These are phyloP conservation scores for Maccullochella peelii DNA, from an alignment of 2,113 vertebrate genomes.

Conservation along the genomic window DNA sequence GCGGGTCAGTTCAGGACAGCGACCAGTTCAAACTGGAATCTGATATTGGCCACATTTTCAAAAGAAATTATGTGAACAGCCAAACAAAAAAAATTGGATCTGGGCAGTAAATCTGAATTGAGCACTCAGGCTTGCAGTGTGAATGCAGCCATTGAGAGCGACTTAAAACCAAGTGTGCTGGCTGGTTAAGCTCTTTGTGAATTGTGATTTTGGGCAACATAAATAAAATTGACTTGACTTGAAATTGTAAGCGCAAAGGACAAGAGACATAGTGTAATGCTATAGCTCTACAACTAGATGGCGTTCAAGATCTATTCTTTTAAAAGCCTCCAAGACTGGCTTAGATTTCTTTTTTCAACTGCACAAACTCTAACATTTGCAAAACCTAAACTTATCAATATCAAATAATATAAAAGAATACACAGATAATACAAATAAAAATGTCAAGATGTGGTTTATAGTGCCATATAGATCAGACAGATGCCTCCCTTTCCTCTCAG, in stretches of 20 bases:
- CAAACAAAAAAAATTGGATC: too few species aligned
- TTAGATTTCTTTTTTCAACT: background rate
- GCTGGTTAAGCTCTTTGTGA: background rate
- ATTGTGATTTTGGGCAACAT: background rate
- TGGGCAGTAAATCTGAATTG: too few species aligned
- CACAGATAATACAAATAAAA: background rate
- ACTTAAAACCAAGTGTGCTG: too few species aligned
- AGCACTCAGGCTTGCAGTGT: too few species aligned
- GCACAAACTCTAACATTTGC: background rate
- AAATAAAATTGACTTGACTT: background rate
- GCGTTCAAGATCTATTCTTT: conserved; percentile 13
- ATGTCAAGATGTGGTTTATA: background rate
- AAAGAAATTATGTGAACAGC: too few species aligned
- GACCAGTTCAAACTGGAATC: too few species aligned
- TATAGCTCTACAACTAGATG: conserved; percentile 50
- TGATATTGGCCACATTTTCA: too few species aligned
- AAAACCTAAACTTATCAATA: too few species aligned
- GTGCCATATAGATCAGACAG: conserved; percentile 38
- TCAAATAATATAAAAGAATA: background rate
- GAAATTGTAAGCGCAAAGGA: background rate
- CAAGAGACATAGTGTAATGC: background rate
- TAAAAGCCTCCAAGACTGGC: background rate
- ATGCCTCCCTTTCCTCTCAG: background rate
- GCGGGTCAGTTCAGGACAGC: too few species aligned
- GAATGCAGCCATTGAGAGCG: too few species aligned